Conservation (phyloP, 2,797 vertebrate species). For the Gorsachius magnificus region DNA sequence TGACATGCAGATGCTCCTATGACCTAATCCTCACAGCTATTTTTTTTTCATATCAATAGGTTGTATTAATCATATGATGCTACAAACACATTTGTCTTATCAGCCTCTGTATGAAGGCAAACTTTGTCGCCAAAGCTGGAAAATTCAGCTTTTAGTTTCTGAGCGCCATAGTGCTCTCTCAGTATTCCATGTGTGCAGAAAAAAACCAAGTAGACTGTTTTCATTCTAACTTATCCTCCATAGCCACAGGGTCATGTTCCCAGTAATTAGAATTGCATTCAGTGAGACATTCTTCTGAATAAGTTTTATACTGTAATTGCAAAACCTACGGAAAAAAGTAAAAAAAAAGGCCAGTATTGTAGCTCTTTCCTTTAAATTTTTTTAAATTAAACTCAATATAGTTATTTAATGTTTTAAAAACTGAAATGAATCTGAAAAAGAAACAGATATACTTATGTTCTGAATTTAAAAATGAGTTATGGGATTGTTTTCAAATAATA, state of each 20-base stretch:
- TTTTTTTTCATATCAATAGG: constrained; percentile 65
- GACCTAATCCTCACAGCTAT: constrained; percentile 17
- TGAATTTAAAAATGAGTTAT: background rate
- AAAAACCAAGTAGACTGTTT: background rate
- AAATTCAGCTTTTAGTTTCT: constrained; percentile 19
- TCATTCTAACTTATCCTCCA: background rate
- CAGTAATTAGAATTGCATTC: constrained; percentile 40
- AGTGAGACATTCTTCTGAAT: background rate
- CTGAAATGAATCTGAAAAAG: background rate
- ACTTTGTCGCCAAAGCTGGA: constrained; percentile 44
- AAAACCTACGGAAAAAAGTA: background rate
- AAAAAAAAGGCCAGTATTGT: background rate
- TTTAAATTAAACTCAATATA: background rate
- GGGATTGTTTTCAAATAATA: background rate
- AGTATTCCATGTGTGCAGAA: background rate
- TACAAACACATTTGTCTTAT: constrained; percentile 58
- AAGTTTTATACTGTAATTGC: constrained; percentile 9
- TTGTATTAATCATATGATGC: constrained; percentile 49
- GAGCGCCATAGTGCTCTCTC: background rate
- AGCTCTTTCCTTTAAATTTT: background rate
- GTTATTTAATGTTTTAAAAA: background rate
- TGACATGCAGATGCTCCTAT: constrained; percentile 36
- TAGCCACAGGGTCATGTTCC: background rate
- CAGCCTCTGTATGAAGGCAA: background rate
- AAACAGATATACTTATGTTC: background rate